Base-by-base conservation (phyloP, 2,888 invertebrate genomes). In the Leucophenga montana region DNA sequence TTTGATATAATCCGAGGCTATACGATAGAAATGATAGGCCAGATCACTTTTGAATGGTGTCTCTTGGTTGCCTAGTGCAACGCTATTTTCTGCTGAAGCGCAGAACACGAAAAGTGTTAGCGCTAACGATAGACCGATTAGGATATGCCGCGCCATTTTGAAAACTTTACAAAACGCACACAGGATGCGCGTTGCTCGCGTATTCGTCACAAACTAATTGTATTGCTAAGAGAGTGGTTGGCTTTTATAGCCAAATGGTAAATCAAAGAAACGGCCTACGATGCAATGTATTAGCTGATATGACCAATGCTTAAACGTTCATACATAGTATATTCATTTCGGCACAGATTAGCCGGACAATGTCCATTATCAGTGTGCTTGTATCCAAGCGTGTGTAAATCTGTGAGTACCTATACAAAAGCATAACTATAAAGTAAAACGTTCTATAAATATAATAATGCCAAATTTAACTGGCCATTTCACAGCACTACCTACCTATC, bases 21-120 rank as follows among this genome's bases (percentile, higher is more conserved):
- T 20, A 3, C 76, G 68, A 61, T 75, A 87, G 74, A 87, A 87
- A 68, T 81, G 78, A 71, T 83, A 82, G 11, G 86, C 85, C 68
- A 87, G 66, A 73, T 85, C 86, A 71, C 77, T 80, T 27, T 78
- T 78, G 48, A 85, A 77, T 0, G 82, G 79, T 0, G 70, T 73
- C 18, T 39, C 5, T n/a, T 18, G 50, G 16, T 50, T n/a, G 27
- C 3, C 27, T 27, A 27, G 3, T 27, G 27, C 27, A 16, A 16
- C 50, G 50, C 50, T 50, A 4, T 8, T 11, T 1, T 18, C 16
- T 50, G 50, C 50, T 16, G 50, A 50, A 50, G 66, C 56, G 44
- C 16, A 18, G 44, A 3, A 31, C 20, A 33, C 31, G 46, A 69
- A 65, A 31, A 75, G 27, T 44, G 78, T 72, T 50, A 78, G 69